Evolutionary conservation across 2,888 invertebrate genomes (phyloP), one percentile per base, ranked within the genome.

Genomic region (Arrhopalites spinosus): DNA sequence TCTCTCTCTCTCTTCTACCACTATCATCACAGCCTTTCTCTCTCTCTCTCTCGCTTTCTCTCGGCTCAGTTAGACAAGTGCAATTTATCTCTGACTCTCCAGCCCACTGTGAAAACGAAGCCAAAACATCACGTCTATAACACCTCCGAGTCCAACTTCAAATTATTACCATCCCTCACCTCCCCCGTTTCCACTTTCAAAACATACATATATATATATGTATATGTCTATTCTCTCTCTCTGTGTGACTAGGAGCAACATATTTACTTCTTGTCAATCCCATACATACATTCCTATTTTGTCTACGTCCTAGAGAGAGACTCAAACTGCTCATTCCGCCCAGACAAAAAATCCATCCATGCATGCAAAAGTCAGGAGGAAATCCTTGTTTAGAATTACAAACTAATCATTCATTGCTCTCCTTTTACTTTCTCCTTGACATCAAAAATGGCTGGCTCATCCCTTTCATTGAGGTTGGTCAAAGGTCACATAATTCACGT

Each of bases 21-120:
- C 66, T 68, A 45, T 68, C 68, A 25, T 56, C 56, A 17, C 23
- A n/a, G 30, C 64, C 15, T 13, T 17, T 7, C 27, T 50, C 50
- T 68, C 68, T 2, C 36, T 61, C 15, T 63, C 27, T 59, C 50
- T 68, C 68, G n/a, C 36, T 61, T 25, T 63, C 27, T 59, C 64
- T 45, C 47, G 74, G 75, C 61, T 66, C 47, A 71, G 75, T 27
- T 53, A 70, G 75, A 75, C 70, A 75, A 71, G 71, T 70, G 71
- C 75, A 75, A 75, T 75, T 75, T 75, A 75, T 75, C 75, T 75
- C 74, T 74, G 74, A 74, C 74, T 74, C 74, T 67, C 74, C 74
- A 74, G 74, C 68, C 74, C 74, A 67, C 61, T 67, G 74, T 74
- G 74, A 74, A 73, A 74, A 74, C 68, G 74, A 74, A 74, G 74